Conservation (phyloP, 2,113 vertebrate species). For the Sinocyclocheilus rhinocerous region DNA sequence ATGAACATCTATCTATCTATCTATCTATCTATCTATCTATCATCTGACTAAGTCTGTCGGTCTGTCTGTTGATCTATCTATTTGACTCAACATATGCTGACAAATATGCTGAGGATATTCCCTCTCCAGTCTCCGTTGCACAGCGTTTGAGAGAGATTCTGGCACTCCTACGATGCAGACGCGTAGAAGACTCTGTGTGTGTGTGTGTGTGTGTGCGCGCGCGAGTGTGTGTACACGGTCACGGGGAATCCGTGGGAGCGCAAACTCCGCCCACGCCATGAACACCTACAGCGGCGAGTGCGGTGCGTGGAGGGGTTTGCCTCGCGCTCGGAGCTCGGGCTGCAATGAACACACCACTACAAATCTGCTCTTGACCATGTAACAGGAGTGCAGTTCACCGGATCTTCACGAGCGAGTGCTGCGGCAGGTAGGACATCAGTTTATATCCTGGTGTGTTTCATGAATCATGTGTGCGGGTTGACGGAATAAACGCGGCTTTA, state of each 20-base stretch:
- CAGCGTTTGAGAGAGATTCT: background rate
- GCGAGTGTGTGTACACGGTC: background rate
- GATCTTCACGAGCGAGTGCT: background rate
- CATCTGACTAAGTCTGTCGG: background rate
- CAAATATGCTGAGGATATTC: background rate
- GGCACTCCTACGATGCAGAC: background rate
- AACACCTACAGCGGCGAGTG: slow-evolving; percentile 1
- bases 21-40: too few species aligned
- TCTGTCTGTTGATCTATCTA: background rate
- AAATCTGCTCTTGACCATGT: background rate
- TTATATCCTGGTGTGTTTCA: slow-evolving; percentile 8
- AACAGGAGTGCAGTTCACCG: slow-evolving; percentile 1
- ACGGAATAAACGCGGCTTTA: background rate
- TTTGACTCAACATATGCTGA: background rate
- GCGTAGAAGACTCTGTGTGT: background rate
- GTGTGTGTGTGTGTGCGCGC: background rate
- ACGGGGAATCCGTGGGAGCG: slow-evolving; percentile 32
- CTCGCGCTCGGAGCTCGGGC: slow-evolving; percentile 13
- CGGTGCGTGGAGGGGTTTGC: slow-evolving; percentile 10
- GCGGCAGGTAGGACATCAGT: slow-evolving; percentile 17
- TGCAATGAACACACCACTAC: background rate
- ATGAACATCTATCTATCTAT: too few species aligned
- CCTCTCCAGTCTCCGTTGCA: background rate
- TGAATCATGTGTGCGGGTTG: background rate
- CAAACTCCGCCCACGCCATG: slow-evolving; percentile 30